Evolutionary conservation across 2,113 vertebrate species (phyloP).

Genomic region (Pimephales promelas): DNA sequence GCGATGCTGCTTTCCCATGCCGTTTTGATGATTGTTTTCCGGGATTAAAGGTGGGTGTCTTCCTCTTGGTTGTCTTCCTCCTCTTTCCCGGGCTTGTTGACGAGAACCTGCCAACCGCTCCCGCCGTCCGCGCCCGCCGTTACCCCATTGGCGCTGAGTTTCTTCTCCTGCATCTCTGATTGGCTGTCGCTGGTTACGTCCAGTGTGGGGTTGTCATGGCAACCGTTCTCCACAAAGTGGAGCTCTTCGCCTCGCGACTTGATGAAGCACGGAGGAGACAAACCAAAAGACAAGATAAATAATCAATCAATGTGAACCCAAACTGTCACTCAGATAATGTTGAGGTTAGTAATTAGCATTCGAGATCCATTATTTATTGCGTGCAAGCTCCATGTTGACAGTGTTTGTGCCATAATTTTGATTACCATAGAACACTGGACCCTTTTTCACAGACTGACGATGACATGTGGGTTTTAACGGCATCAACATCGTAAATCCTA

Average conservation of each 20-base stretch:
- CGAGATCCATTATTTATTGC: neutral
- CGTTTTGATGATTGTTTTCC: constrained; percentile 20
- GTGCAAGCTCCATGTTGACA: neutral
- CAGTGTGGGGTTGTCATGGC: constrained; percentile 96
- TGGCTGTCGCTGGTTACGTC: constrained; percentile 93
- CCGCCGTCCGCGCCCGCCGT: constrained; percentile 70
- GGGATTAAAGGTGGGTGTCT: constrained; percentile 91
- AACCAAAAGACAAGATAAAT: neutral
- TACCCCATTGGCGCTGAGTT: constrained; percentile 87
- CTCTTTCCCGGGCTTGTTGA: constrained; percentile 86
- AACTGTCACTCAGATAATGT: neutral
- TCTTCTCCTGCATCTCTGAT: constrained; percentile 91
- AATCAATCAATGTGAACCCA: neutral
- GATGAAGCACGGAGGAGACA: neutral
- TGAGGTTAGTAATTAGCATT: neutral
- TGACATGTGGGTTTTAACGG: too few relatives aligned
- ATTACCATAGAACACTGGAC: neutral
- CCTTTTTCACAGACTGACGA: too few relatives aligned
- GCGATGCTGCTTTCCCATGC: constrained; percentile 26
- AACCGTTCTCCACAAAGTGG: constrained; percentile 96
- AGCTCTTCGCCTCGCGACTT: constrained; percentile 89
- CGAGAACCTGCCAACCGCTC: constrained; percentile 88
- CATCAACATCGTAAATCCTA: too few relatives aligned
- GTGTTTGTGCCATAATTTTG: neutral
- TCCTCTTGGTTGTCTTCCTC: constrained; percentile 90